phyloP scores from a whole-genome alignment of 2,113 vertebrate species.

The Serinus canaria region DNA sequence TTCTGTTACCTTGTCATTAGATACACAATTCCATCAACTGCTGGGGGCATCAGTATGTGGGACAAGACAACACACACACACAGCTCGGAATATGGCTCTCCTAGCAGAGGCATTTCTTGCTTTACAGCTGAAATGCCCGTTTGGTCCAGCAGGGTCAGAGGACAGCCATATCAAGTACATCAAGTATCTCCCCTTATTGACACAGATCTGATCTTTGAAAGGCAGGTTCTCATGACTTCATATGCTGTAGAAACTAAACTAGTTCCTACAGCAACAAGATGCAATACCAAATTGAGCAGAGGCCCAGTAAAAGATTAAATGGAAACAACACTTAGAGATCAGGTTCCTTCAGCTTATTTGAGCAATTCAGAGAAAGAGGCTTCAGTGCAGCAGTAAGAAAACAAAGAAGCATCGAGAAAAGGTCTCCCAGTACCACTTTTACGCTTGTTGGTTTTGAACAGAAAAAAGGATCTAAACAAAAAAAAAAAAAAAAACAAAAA shows the following conservation, averaged over 20 bases:
- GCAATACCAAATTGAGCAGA: background rate
- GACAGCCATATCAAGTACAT: background rate
- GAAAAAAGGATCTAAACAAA: background rate
- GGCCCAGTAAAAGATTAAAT: background rate
- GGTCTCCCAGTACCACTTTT: background rate
- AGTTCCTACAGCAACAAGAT: background rate
- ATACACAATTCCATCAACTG: background rate
- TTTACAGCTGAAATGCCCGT: background rate
- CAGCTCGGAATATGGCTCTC: background rate
- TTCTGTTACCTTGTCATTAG: background rate
- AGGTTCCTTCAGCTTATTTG: background rate
- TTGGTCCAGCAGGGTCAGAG: background rate
- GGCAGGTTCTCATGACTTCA: background rate
- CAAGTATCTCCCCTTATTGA: background rate
- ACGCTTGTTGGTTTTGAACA: background rate
- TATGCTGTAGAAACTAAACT: fast-evolving
- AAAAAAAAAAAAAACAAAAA: background rate
- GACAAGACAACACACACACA: background rate
- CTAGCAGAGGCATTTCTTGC: background rate
- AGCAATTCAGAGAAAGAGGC: background rate
- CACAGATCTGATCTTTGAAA: background rate
- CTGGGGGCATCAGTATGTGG: background rate
- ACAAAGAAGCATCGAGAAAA: background rate
- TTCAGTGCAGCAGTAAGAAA: background rate
- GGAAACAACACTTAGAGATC: background rate